Conservation (phyloP, 92 coral and sea anemone species). For the Isaurus tuberculatus region DNA sequence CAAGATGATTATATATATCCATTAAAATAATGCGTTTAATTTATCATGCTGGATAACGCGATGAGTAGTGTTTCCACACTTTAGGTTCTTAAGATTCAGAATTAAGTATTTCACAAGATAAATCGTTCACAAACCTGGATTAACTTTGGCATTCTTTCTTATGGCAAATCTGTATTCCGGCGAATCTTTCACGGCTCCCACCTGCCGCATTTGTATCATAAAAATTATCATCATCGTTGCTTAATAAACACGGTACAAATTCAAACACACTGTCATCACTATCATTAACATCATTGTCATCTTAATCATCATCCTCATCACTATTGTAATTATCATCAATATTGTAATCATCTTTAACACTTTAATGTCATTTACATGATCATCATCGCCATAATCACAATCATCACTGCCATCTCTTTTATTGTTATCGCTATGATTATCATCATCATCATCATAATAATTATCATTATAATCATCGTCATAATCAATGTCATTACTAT, state of each 20-base stretch:
- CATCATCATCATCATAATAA: not conserved
- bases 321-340: not conserved
- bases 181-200: conserved; percentile 26
- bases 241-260: too few species aligned
- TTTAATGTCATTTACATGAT: not conserved
- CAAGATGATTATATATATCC: too few species aligned
- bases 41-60: too few species aligned
- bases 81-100: too few species aligned
- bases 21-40: too few species aligned
- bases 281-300: not conserved
- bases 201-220: not conserved
- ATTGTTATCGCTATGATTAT: too few species aligned
- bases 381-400: not conserved
- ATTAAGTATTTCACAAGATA: not conserved
- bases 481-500: too few species aligned
- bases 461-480: too few species aligned
- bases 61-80: too few species aligned
- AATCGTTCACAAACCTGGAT: conserved; percentile 6
- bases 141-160: conserved; percentile 40
- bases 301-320: not conserved
- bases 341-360: not conserved
- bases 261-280: not conserved
- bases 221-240: not conserved
- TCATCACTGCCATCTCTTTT: too few species aligned
- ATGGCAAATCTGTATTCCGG: conserved; percentile 34